Evolutionary conservation across 2,113 vertebrate species (phyloP), one percentile per base, ranked within the genome.

Genomic region (Ursus arctos): DNA sequence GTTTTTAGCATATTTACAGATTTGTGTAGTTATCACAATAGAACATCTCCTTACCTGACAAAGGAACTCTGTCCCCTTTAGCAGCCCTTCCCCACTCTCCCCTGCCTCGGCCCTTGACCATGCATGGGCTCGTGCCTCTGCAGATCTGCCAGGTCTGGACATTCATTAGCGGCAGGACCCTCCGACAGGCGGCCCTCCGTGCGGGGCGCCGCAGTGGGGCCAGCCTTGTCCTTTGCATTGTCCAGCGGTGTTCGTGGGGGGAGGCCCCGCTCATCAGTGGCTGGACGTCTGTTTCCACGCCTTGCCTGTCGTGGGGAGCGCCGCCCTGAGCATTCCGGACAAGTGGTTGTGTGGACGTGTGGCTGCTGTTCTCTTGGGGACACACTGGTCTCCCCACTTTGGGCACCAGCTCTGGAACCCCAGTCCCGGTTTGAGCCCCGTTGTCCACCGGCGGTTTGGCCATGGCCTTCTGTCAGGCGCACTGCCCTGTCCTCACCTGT

Each of bases 221-320:
- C 18, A 12, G 0, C 36, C 31, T 7, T 1, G 0, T 8, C 51
- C 47, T 53, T 47, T 36, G 33, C 0, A 0, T 1, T 11, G 69
- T 14, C 2, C 2, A 0, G 1, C 13, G 1, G 2, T 0, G 0
- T 7, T 24, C 6, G 0, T 6, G 0, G 14, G 33, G 21, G 67
- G 40, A 12, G 0, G 0, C 40, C 6, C 26, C 0, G 0, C 10
- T 36, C 0, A 3, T 47, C 11, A 2, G 18, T 11, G 0, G 59
- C 40, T 8, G 15, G 4, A 0, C 28, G 0, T 9, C 8, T 6
- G 19, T 51, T 55, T 14, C 4, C 11, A 0, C 0, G 0, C 24
- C 63, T 24, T 4, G 55, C 6, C 28, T 31, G 0, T 19, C 1
- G 11, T 16, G 26, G 26, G 3, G 0, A 2, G 63, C 2, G 33